phyloP scores from a whole-genome alignment of 1,140 invertebrate genomes.

The Cephus cinctus region DNA sequence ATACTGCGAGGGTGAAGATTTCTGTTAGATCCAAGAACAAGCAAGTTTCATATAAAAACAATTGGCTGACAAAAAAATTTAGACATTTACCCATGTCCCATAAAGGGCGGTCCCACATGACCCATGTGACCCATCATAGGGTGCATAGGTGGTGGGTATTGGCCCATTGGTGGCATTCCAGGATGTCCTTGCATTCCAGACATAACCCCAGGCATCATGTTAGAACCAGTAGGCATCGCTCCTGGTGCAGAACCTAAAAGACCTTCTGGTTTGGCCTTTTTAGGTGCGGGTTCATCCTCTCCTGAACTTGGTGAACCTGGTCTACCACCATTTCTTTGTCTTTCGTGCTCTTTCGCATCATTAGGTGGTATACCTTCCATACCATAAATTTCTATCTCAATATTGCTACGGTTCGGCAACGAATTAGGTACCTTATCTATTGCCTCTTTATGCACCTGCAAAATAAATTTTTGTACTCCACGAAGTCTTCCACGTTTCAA shows the following conservation, averaged over 20 bases:
- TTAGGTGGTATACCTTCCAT: constrained; percentile 99
- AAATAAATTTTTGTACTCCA: constrained; percentile 21
- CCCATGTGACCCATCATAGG: constrained; percentile 74
- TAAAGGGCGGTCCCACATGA: constrained; percentile 67
- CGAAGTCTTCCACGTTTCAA: neutral
- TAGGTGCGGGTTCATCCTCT: constrained; percentile 76
- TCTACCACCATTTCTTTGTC: constrained; percentile 69
- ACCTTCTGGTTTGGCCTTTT: constrained; percentile 68
- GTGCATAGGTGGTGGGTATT: constrained; percentile 58
- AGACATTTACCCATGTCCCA: constrained; percentile 67
- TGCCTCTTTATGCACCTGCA: constrained; percentile 97
- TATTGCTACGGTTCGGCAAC: constrained; percentile 94
- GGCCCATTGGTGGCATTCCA: constrained; percentile 62
- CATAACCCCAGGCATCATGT: constrained; percentile 59
- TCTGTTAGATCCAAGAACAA: neutral
- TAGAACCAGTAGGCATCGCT: constrained; percentile 50
- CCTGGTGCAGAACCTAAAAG: constrained; percentile 58
- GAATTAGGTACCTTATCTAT: constrained; percentile 99
- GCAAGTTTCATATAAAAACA: constrained; percentile 8
- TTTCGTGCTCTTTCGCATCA: constrained; percentile 92
- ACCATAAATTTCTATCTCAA: constrained; percentile 99
- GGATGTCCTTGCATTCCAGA: constrained; percentile 56
- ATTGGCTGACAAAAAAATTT: constrained; percentile 11
- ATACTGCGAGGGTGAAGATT: constrained; percentile 44
- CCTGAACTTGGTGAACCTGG: constrained; percentile 62